Evolutionary conservation across 1,140 invertebrate genomes (phyloP), one percentile per base, ranked within the genome.

Genomic region (Reticulitermes speratus): DNA sequence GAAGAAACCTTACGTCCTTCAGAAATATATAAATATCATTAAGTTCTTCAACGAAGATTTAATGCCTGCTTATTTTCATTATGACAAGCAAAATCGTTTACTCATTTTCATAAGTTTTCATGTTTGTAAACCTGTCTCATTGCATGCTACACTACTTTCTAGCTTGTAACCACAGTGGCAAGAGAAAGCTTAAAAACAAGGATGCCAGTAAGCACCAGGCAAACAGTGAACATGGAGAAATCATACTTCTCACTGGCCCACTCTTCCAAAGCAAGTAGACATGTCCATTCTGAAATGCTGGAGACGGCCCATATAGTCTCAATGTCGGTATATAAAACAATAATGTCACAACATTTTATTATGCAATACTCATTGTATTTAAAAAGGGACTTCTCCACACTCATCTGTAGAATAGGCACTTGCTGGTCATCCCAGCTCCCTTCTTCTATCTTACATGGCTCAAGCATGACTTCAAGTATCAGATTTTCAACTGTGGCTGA

Each of bases 401-500:
- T n/a, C 48, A 59, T 48, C 25, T 44, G 21, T 3, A 32, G 25
- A 12, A 45, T 52, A n/a, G 30, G n/a, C 83, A 84, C 45, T 30
- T 52, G 16, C 44, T 84, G 30, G 83, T 30, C 83, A 30, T 30
- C 55, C 52, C 44, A 30, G 44, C 38, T 48, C 44, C 21, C 45
- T 44, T 84, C 48, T n/a, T 84, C 83, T 84, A 84, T 48, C 59
- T 23, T 65, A 65, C 59, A 65, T 7, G 16, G 65, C 65, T 30
- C 25, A 75, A 75, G n/a, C 65, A 30, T 75, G 1, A 75, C 65
- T 75, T 14, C 83, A 52, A 59, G 16, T n/a, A 30, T n/a, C 19
- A 82, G 25, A 83, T 25, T 44, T 65, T 86, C 86, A 91, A 87
- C 90, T 90, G 86, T 90, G 90, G 55, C 88, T 89, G 84, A 91